These are phyloP conservation scores for Spodoptera frugiperda DNA, from an alignment of 1,140 invertebrate species.

Conservation along the genomic window DNA sequence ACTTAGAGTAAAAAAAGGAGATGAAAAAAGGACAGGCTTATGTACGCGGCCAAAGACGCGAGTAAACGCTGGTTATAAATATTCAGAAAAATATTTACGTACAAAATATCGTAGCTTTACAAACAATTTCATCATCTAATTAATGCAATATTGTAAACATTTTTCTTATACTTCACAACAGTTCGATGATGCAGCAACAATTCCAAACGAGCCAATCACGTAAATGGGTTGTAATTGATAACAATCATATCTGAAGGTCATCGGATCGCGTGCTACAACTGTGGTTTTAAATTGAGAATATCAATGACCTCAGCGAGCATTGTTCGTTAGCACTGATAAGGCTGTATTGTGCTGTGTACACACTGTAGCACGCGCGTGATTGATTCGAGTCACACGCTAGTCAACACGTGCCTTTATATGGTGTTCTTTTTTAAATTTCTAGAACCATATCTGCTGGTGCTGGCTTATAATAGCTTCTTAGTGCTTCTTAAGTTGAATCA, in stretches of 20 bases:
- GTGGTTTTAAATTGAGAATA: conserved; percentile 12
- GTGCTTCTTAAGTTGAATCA: too few relatives aligned
- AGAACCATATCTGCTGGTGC: background rate
- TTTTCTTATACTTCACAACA: conserved; percentile 1
- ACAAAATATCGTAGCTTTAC: too few relatives aligned
- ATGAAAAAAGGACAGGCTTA: too few relatives aligned
- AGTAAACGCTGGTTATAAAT: too few relatives aligned
- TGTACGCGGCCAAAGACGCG: too few relatives aligned
- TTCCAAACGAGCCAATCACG: background rate
- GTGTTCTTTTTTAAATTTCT: background rate
- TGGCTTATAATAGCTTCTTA: too few relatives aligned
- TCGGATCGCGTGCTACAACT: conserved; percentile 8
- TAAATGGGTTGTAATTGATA: conserved; percentile 30
- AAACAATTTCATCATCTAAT: too few relatives aligned
- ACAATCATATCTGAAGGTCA: conserved; percentile 26
- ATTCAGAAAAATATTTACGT: too few relatives aligned
- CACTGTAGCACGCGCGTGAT: conserved; percentile 26
- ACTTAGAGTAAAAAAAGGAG: too few relatives aligned
- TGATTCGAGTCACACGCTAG: conserved; percentile 29
- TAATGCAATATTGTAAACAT: too few relatives aligned
- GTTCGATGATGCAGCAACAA: background rate
- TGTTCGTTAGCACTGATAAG: conserved; percentile 26
- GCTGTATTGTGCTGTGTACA: conserved; percentile 7
- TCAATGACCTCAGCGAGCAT: conserved; percentile 34
- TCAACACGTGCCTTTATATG: conserved; percentile 17